Evolutionary conservation across 2,888 invertebrate genomes (phyloP).

Genomic region (Yponomeuta malinellus): DNA sequence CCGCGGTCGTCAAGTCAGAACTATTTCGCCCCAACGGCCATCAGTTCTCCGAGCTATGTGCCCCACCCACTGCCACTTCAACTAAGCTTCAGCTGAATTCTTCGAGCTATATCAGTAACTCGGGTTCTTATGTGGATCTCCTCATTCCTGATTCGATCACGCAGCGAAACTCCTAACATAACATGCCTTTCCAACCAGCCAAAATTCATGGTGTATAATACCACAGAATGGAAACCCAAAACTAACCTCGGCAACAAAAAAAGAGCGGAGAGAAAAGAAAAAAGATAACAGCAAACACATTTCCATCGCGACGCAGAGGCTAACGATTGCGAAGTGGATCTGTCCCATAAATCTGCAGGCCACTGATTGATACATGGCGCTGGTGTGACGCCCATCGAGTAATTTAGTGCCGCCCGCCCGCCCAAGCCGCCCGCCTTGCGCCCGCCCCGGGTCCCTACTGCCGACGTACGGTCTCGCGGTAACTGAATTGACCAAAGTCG

Average conservation of each 20-base stretch:
- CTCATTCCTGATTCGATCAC: too few species aligned
- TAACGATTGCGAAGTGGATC: slow-evolving; percentile 72
- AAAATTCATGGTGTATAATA: too few species aligned
- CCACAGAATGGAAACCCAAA: neutral
- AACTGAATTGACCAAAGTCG: too few species aligned
- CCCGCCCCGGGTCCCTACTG: slow-evolving; percentile 24
- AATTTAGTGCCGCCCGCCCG: slow-evolving; percentile 79
- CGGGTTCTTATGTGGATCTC: too few species aligned
- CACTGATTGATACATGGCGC: slow-evolving; percentile 76
- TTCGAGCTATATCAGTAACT: too few species aligned
- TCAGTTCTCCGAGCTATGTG: too few species aligned
- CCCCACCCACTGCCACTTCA: too few species aligned
- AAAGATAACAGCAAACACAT: slow-evolving; percentile 61
- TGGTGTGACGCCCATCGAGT: slow-evolving; percentile 78
- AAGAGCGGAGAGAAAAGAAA: slow-evolving; percentile 16
- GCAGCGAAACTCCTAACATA: too few species aligned
- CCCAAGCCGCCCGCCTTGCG: slow-evolving; percentile 73
- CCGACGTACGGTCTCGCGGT: neutral
- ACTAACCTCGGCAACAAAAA: slow-evolving; percentile 11
- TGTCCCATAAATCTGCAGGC: slow-evolving; percentile 70
- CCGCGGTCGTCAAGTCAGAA: too few species aligned
- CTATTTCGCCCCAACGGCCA: too few species aligned
- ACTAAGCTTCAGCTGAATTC: too few species aligned
- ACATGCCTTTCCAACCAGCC: too few species aligned
- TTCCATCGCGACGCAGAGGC: slow-evolving; percentile 63